Conservation (phyloP, 2,113 vertebrate genomes). For the Pygathrix nemaeus region DNA sequence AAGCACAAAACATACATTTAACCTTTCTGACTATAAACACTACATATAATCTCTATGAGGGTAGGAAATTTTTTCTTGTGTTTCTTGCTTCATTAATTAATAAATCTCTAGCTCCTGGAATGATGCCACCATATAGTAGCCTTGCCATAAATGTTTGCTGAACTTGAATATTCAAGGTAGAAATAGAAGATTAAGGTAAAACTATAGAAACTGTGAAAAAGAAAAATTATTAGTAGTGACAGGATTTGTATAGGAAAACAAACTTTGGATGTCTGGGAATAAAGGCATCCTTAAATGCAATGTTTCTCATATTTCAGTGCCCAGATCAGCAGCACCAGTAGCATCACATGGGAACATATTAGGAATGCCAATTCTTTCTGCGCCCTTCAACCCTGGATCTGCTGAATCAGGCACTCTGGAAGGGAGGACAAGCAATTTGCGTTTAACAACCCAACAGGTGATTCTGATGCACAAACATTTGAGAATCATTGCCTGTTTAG, state of each 20-base stretch:
- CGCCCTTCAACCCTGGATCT: too few relatives aligned
- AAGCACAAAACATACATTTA: not conserved
- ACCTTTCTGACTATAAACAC: not conserved
- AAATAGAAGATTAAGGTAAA: not conserved
- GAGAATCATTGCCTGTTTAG: not conserved
- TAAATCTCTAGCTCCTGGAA: not conserved
- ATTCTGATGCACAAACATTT: not conserved
- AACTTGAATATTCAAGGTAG: not conserved
- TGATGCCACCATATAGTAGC: accelerated
- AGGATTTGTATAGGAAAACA: not conserved
- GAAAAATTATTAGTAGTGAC: not conserved
- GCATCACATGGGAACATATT: not conserved
- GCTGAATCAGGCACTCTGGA: not conserved
- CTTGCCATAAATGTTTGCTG: not conserved
- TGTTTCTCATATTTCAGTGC: not conserved
- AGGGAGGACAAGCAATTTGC: not conserved
- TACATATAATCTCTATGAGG: not conserved
- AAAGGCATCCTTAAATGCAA: not conserved
- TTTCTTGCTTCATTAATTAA: not conserved
- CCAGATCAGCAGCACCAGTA: accelerated
- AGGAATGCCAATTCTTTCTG: not conserved
- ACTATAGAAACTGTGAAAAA: not conserved
- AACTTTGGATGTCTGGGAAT: not conserved
- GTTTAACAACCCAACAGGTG: not conserved
- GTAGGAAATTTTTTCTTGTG: not conserved